These are phyloP conservation scores for Porites lobata DNA, from an alignment of 92 coral and sea anemone species.

Conservation along the genomic window DNA sequence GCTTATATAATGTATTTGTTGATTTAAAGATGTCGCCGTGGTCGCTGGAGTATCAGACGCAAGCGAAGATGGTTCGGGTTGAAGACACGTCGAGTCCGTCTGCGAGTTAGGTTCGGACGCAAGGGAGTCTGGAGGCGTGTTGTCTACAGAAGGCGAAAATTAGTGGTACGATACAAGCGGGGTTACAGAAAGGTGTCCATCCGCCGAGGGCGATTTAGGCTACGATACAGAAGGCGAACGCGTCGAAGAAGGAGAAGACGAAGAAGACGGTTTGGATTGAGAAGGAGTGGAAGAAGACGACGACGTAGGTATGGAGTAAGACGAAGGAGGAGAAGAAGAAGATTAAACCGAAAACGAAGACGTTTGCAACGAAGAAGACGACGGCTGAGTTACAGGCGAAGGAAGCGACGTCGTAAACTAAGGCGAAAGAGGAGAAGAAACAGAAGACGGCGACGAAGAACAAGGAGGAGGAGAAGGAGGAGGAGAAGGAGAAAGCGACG, in stretches of 20 bases:
- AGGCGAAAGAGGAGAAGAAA: slow-evolving; percentile 30
- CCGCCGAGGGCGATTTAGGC: slow-evolving; percentile 24
- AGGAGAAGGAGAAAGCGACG: slow-evolving; percentile 26
- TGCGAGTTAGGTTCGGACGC: background rate
- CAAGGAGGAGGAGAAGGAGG: slow-evolving; percentile 25
- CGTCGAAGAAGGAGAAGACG: background rate
- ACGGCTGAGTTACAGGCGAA: slow-evolving; percentile 4
- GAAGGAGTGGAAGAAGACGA: background rate
- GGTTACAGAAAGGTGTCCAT: slow-evolving; percentile 9
- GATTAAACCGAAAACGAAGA: background rate
- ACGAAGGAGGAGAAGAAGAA: background rate
- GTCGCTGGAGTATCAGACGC: slow-evolving; percentile 24
- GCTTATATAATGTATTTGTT: background rate
- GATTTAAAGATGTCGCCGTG: slow-evolving; percentile 27
- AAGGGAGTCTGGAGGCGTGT: slow-evolving; percentile 4
- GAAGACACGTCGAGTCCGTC: background rate
- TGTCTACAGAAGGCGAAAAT: background rate
- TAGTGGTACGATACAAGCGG: background rate
- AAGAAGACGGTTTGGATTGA: background rate
- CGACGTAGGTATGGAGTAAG: background rate
- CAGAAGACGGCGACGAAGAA: slow-evolving; percentile 31
- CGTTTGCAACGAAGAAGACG: slow-evolving; percentile 23
- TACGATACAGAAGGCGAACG: slow-evolving; percentile 1
- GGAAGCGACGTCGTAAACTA: slow-evolving; percentile 13
- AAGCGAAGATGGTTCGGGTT: slow-evolving; percentile 15